These are phyloP conservation scores for Anthopleura xanthogrammica DNA, from an alignment of 92 coral and sea anemone species.

Conservation along the genomic window DNA sequence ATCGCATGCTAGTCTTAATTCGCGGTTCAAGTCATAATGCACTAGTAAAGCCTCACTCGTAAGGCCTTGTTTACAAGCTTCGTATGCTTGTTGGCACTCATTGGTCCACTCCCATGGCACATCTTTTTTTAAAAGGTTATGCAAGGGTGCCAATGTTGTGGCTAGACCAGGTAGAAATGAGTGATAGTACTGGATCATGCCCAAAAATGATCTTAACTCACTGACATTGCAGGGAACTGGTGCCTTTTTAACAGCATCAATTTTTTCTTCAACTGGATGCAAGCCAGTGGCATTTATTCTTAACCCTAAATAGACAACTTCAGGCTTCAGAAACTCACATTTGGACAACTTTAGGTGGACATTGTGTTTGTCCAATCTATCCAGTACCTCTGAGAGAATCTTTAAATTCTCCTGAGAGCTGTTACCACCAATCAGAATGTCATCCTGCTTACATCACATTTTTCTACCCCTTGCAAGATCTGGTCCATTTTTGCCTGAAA, in stretches of 20 bases:
- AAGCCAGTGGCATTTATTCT: constrained; percentile 50
- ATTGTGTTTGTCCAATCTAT: constrained; percentile 24
- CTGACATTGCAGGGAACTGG: constrained; percentile 53
- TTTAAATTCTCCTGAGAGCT: constrained; percentile 32
- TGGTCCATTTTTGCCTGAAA: constrained; percentile 48
- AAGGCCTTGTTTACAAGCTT: constrained; percentile 40
- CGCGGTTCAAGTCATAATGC: constrained; percentile 44
- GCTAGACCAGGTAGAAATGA: constrained; percentile 51
- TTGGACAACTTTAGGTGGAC: constrained; percentile 35
- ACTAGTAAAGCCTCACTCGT: constrained; percentile 40
- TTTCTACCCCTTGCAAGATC: constrained; percentile 41
- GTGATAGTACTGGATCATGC: constrained; percentile 54
- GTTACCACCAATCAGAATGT: constrained; percentile 25
- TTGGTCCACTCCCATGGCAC: constrained; percentile 33
- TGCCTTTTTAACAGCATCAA: constrained; percentile 51
- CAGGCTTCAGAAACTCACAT: constrained; percentile 51
- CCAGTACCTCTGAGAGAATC: constrained; percentile 36
- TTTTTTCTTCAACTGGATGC: constrained; percentile 64
- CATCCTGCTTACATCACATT: constrained; percentile 49
- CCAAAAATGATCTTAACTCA: constrained; percentile 57
- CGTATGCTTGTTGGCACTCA: constrained; percentile 33
- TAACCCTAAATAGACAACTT: constrained; percentile 57
- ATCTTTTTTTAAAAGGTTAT: constrained; percentile 39
- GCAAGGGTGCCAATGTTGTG: constrained; percentile 52
- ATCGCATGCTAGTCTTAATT: constrained; percentile 39